phyloP scores from a whole-genome alignment of 2,797 vertebrate genomes.

The Limnodromus scolopaceus region DNA sequence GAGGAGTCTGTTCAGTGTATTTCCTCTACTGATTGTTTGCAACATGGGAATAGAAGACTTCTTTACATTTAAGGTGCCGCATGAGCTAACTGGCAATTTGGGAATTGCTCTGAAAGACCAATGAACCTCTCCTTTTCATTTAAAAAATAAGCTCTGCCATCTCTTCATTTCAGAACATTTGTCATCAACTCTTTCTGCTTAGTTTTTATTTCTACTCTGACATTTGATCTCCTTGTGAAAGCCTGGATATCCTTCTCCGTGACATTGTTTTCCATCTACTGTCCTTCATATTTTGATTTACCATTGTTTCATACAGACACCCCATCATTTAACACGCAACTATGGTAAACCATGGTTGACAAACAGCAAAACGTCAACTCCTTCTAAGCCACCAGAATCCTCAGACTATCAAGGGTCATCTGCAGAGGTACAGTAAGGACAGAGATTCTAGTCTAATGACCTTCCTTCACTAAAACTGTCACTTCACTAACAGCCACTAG shows the following conservation, averaged over 20 bases:
- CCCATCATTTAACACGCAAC: constrained; percentile 98
- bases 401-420: constrained; percentile 93
- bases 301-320: constrained; percentile 94
- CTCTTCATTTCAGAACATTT: constrained; percentile 26
- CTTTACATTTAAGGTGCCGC: not conserved
- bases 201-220: constrained; percentile 45
- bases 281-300: constrained; percentile 86
- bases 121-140: not conserved
- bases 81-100: not conserved
- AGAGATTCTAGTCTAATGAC: constrained; percentile 73
- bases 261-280: constrained; percentile 76
- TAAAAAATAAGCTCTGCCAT: not conserved
- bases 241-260: constrained; percentile 59
- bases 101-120: not conserved
- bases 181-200: constrained; percentile 30
- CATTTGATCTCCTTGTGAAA: constrained; percentile 26
- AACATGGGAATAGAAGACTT: not conserved
- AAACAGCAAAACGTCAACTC: constrained; percentile 99
- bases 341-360: constrained; percentile 99
- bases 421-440: constrained; percentile 94
- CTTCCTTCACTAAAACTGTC: constrained; percentile 71
- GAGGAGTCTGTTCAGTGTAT: not conserved
- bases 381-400: constrained; percentile 96
- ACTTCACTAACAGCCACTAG: constrained; percentile 73
- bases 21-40: not conserved